Evolutionary conservation across 1,140 invertebrate genomes (phyloP), one percentile per base, ranked within the genome.

Genomic region (Drosophila lacteicornis): DNA sequence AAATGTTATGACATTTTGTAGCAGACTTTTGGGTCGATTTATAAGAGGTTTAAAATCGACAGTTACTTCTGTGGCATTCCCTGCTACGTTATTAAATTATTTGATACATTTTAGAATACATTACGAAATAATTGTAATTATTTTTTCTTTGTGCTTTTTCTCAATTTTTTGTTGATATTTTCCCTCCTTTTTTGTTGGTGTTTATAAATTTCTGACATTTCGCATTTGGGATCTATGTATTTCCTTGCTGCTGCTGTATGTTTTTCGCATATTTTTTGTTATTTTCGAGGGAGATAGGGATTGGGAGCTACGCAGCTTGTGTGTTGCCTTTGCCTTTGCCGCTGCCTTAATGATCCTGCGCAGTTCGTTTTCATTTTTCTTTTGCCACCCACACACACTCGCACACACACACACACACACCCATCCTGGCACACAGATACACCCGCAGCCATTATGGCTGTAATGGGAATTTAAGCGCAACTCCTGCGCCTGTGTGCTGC

Each of bases 391-490:
- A 65, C 59, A 40, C 45, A 51, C 51, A 47, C 50, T 51, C 68
- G 46, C 53, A 61, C 74, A 67, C 46, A 57, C 33, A 40, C 33
- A 40, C 74, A 19, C 53, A 61, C 74, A 68, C 46, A 57, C 33
- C 43, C 74, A 19, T 36, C 17, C 51, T 19, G 51, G 66, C 67
- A 57, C 65, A 79, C 75, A 50, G 65, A 80, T 66, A 83, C 75
- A 58, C 59, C 82, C 82, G 75, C 84, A 88, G 80, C 84, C 84
- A 88, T 88, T 88, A 88, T 87, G 84, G 61, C 82, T 82, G 85
- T 88, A 88, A 88, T 88, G 84, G 85, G 84, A 88, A 90, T 88
- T 88, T 88, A 88, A 88, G 85, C 78, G 78, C 85, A 84, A 70
- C 83, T 86, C 66, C 77, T 71, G 85, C 81, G 71, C 63, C 68